phyloP scores from a whole-genome alignment of 2,797 vertebrate genomes.

The Molossus alvarezi region DNA sequence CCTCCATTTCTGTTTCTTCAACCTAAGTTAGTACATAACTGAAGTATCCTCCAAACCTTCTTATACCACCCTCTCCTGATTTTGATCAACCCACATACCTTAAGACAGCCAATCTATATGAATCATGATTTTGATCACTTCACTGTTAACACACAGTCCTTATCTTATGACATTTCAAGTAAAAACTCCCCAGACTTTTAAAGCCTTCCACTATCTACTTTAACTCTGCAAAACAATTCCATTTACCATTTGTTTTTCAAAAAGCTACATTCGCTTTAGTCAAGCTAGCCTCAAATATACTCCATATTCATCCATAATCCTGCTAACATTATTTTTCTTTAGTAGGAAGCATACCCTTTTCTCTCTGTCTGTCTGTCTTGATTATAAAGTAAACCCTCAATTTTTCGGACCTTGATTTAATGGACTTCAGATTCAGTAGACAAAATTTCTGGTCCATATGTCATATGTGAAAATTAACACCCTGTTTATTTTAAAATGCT shows the following conservation, averaged over 20 bases:
- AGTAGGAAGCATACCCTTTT: not conserved
- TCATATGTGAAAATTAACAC: too few relatives aligned
- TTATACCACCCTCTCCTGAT: not conserved
- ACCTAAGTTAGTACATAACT: not conserved
- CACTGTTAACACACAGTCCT: not conserved
- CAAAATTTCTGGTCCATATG: too few relatives aligned
- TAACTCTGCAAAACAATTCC: not conserved
- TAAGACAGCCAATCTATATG: not conserved
- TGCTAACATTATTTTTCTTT: slow-evolving; percentile 2
- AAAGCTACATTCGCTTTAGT: not conserved
- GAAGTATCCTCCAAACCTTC: not conserved
- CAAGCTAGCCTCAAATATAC: not conserved
- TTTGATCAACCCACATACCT: not conserved
- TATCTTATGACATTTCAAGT: not conserved
- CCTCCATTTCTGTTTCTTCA: not conserved
- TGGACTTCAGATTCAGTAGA: too few relatives aligned
- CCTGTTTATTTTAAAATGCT: too few relatives aligned
- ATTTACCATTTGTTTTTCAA: not conserved
- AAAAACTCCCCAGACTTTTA: not conserved
- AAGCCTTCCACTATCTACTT: not conserved
- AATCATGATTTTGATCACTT: slow-evolving; percentile 11
- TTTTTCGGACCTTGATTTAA: too few relatives aligned
- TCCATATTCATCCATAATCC: not conserved
- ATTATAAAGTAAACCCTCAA: not conserved
- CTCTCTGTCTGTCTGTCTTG: not conserved